A percentile compares a stretch with the other conserved stretches of the same genome.
Conservation (phyloP, 2,888 invertebrate genomes). For the Eupithecia subfuscata region DNA sequence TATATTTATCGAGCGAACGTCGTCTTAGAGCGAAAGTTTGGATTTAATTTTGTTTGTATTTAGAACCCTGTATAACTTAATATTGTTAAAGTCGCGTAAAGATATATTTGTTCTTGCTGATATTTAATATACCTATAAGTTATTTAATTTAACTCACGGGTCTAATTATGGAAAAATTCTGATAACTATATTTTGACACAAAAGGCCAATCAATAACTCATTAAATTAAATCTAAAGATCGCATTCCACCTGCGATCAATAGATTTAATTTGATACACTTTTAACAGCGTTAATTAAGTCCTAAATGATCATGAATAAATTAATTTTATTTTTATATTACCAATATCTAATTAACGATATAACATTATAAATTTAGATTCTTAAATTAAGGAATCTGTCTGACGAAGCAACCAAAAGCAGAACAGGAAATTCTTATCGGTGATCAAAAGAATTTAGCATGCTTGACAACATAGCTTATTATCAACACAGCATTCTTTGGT, state of each 20-base stretch:
- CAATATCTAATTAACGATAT: constrained; percentile 40
- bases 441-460: neutral
- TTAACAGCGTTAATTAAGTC: constrained; percentile 42
- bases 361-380: constrained; percentile 36
- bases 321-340: constrained; percentile 41
- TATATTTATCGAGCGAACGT: neutral
- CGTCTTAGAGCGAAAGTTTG: neutral
- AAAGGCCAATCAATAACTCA: neutral
- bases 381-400: constrained; percentile 11
- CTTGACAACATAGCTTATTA: neutral
- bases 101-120: too few species aligned
- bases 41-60: neutral
- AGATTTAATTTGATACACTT: constrained; percentile 41
- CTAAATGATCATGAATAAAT: constrained; percentile 41
- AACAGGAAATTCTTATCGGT: neutral
- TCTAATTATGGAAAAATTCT: neutral
- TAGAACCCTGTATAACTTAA: neutral
- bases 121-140: too few species aligned
- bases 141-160: neutral
- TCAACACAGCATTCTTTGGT: neutral
- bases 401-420: neutral
- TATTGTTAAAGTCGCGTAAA: neutral
- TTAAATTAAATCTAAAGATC: neutral
- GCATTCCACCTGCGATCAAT: constrained; percentile 22
- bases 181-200: neutral